phyloP scores from a whole-genome alignment of 2,113 vertebrate genomes.

The Carassius carassius region DNA sequence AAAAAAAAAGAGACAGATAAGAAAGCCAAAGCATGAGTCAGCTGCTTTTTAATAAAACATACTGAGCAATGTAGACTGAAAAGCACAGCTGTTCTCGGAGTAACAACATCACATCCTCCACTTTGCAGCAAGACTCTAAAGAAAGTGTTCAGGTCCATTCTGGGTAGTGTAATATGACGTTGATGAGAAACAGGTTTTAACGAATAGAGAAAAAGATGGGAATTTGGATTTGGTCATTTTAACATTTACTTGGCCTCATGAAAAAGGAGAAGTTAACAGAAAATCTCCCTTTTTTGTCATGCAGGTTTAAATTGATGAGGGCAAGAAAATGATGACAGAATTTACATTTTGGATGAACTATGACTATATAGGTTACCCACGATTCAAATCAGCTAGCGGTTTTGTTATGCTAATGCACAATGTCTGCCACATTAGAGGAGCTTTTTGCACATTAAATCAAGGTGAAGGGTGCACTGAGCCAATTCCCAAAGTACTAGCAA shows the following conservation, averaged over 20 bases:
- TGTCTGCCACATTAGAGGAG: not conserved
- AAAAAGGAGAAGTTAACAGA: not conserved
- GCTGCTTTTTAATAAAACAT: slow-evolving; percentile 9
- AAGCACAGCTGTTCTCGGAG: not conserved
- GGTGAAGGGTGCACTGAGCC: not conserved
- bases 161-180: not conserved
- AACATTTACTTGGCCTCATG: not conserved
- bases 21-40: slow-evolving; percentile 3
- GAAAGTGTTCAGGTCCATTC: not conserved
- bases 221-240: not conserved
- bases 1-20: not conserved
- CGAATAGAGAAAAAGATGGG: too few species aligned
- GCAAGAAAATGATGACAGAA: too few species aligned
- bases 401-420: not conserved
- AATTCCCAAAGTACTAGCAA: not conserved
- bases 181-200: not conserved
- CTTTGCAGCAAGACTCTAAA: not conserved
- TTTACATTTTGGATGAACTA: not conserved
- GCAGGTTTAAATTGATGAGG: too few species aligned
- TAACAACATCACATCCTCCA: not conserved
- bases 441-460: slow-evolving; percentile 12
- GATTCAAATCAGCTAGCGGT: not conserved
- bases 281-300: too few species aligned
- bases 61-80: not conserved
- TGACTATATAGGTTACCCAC: not conserved